Evolutionary conservation across 2,113 vertebrate genomes (phyloP).

Genomic region (Electrona antarctica): DNA sequence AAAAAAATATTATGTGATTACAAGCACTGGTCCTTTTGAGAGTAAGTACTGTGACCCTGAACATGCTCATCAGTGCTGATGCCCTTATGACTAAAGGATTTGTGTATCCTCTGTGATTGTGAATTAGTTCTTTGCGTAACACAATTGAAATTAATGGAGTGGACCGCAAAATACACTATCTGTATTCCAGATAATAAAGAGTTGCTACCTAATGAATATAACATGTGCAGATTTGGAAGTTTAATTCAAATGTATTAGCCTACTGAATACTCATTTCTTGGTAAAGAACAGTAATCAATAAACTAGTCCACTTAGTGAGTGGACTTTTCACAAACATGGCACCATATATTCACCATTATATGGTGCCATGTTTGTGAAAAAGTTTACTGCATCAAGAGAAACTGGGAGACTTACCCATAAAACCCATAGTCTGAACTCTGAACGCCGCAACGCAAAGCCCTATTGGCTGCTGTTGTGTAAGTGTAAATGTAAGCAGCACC

Average conservation of each 20-base stretch:
- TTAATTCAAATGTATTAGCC: conserved; percentile 16
- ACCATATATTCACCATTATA: no score
- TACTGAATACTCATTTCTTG: conserved; percentile 16
- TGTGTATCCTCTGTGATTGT: conserved; percentile 37
- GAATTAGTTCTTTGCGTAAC: conserved; percentile 24
- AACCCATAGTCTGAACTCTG: no score
- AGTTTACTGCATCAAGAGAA: no score
- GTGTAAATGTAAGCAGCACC: no score
- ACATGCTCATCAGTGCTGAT: conserved; percentile 59
- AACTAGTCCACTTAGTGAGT: neutral
- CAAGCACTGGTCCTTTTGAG: conserved; percentile 63
- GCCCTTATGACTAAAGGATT: conserved; percentile 67
- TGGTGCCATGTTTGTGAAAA: no score
- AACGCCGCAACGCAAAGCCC: no score
- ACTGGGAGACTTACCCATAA: no score
- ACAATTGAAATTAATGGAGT: conserved; percentile 32
- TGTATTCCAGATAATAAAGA: conserved; percentile 9
- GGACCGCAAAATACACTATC: conserved; percentile 38
- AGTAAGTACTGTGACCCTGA: conserved; percentile 69
- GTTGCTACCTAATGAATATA: conserved; percentile 29
- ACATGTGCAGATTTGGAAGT: conserved; percentile 20
- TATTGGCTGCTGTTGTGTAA: no score
- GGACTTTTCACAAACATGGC: no score
- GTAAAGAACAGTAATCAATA: conserved; percentile 19
- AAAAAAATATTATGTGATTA: conserved; percentile 70